Conservation (phyloP, 2,113 vertebrate species). For the Pseudorasbora parva region DNA sequence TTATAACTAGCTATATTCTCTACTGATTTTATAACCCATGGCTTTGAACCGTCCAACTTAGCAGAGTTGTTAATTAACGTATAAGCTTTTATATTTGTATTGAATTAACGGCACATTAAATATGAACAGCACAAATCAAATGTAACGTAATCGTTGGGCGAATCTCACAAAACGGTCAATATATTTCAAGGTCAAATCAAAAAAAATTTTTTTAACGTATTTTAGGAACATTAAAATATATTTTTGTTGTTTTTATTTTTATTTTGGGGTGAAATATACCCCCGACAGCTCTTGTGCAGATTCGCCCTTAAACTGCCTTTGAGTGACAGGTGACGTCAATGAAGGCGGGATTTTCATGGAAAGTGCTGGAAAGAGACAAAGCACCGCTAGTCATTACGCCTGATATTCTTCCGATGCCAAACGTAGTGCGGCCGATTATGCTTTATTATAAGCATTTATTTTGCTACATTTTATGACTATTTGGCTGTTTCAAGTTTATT, state of each 20-base stretch:
- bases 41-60: not conserved
- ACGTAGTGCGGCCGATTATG: slow-evolving; percentile 57
- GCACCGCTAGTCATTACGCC: slow-evolving; percentile 50
- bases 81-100: not conserved
- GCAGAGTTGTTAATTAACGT: not conserved
- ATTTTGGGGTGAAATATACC: not conserved
- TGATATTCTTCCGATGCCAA: slow-evolving; percentile 66
- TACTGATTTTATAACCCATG: not conserved
- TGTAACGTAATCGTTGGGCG: not conserved
- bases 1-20: not conserved
- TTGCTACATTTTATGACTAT: not conserved
- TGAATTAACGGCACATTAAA: not conserved
- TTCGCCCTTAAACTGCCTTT: slow-evolving; percentile 55
- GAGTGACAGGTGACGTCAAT: slow-evolving; percentile 71
- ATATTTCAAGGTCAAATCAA: not conserved
- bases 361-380: slow-evolving; percentile 80
- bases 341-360: slow-evolving; percentile 73
- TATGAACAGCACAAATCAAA: not conserved
- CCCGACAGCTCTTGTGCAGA: not conserved
- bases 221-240: not conserved
- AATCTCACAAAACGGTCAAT: not conserved
- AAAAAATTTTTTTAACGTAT: not conserved
- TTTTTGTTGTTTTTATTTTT: not conserved
- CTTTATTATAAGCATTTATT: not conserved
- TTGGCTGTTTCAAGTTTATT: not conserved